Conservation (phyloP, 2,797 vertebrate species). For the Pantherophis alleghaniensis region DNA sequence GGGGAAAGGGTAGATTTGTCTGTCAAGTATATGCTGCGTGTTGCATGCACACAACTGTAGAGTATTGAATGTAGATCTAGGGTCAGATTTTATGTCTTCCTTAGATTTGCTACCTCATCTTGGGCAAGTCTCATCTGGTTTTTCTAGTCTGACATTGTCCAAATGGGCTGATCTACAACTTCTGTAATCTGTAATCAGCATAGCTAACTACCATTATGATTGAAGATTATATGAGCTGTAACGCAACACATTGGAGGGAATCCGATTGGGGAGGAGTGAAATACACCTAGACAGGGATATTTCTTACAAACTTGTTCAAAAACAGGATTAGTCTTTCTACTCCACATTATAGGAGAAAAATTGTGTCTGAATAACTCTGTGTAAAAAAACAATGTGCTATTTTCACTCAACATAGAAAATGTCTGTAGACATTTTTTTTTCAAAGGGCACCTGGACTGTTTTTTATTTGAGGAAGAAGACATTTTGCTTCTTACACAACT, state of each 20-base stretch:
- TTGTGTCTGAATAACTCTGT: neutral
- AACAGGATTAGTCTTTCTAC: neutral
- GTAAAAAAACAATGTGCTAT: neutral
- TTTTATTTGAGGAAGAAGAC: neutral
- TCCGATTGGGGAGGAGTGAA: neutral
- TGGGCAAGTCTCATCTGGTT: neutral
- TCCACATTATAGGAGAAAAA: neutral
- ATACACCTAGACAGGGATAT: neutral
- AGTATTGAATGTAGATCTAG: neutral
- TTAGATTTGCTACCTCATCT: neutral
- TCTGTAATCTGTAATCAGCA: neutral
- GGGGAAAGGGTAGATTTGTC: no score
- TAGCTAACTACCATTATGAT: neutral
- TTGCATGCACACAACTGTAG: neutral
- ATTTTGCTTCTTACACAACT: neutral
- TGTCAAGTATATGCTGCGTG: accelerated
- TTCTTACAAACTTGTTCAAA: neutral
- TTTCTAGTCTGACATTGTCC: neutral
- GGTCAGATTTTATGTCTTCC: neutral
- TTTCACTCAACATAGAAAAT: neutral
- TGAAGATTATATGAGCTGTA: neutral
- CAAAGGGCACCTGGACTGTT: neutral
- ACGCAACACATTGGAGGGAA: neutral
- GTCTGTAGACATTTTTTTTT: neutral
- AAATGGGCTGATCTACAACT: neutral